Percentiles rank a stretch among this genome's conserved stretches.
Evolutionary conservation across 1,140 invertebrate species (phyloP).

Genomic region (Hesperophylax magnus): DNA sequence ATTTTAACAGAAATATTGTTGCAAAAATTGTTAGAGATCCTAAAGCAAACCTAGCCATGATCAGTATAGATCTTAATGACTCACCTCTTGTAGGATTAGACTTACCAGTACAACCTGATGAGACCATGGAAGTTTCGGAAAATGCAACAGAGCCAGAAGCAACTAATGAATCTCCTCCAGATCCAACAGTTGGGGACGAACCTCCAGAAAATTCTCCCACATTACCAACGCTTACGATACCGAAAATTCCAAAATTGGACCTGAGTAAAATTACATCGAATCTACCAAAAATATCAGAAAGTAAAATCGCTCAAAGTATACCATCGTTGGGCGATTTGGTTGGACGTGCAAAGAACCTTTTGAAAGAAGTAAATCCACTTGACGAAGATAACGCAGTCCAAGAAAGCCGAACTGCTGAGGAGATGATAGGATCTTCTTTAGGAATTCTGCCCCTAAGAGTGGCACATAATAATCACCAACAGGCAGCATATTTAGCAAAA

Average conservation of each 20-base stretch:
- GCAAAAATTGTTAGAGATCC: not conserved
- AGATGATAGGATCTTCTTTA: slow-evolving; percentile 6
- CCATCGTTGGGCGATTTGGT: slow-evolving; percentile 38
- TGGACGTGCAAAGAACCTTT: slow-evolving; percentile 36
- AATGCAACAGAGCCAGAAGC: not conserved
- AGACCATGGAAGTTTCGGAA: not conserved
- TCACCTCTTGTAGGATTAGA: not conserved
- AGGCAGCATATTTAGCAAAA: slow-evolving; percentile 39
- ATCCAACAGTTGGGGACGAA: not conserved
- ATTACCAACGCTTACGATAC: too few species aligned
- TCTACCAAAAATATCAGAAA: too few species aligned
- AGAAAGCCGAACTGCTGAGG: slow-evolving; percentile 11
- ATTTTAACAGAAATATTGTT: not conserved
- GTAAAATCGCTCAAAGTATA: not conserved
- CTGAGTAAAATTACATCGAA: too few species aligned
- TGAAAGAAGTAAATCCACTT: slow-evolving; percentile 33
- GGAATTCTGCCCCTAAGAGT: not conserved
- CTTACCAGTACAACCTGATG: not conserved
- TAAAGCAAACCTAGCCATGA: not conserved
- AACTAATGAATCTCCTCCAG: not conserved
- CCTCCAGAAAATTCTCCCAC: not conserved
- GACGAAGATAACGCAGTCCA: not conserved
- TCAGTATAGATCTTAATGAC: slow-evolving; percentile 8
- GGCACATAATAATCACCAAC: not conserved
- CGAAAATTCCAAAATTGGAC: too few species aligned